Evolutionary conservation across 1,140 invertebrate species (phyloP).

Genomic region (Chlorops oryzae): DNA sequence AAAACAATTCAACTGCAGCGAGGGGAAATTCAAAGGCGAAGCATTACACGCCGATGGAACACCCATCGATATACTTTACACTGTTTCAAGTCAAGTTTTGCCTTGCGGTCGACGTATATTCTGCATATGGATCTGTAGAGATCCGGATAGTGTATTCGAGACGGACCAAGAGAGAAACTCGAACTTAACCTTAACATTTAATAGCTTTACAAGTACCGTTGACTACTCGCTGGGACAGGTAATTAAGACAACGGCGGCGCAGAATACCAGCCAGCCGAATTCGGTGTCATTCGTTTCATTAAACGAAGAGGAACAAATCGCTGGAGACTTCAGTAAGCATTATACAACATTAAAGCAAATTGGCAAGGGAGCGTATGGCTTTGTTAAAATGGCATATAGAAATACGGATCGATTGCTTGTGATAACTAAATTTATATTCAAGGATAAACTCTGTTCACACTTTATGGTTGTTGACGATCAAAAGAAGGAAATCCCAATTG

Average conservation of each 20-base stretch:
- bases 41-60: slow-evolving; percentile 29
- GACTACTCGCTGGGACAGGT: slow-evolving; percentile 46
- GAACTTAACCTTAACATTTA: slow-evolving; percentile 50
- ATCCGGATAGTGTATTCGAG: slow-evolving; percentile 48
- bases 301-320: slow-evolving; percentile 50
- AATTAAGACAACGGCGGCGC: slow-evolving; percentile 27
- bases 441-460: slow-evolving; percentile 63
- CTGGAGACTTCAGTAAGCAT: slow-evolving; percentile 57
- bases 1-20: slow-evolving; percentile 19
- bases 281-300: slow-evolving; percentile 53
- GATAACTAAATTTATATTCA: slow-evolving; percentile 68
- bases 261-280: slow-evolving; percentile 50
- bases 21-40: slow-evolving; percentile 28
- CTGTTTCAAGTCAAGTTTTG: slow-evolving; percentile 24
- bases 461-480: slow-evolving; percentile 60
- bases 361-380: slow-evolving; percentile 71
- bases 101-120: slow-evolving; percentile 46
- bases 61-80: slow-evolving; percentile 28
- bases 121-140: slow-evolving; percentile 53
- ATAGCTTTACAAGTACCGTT: slow-evolving; percentile 48
- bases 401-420: slow-evolving; percentile 59
- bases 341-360: slow-evolving; percentile 67
- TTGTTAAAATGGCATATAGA: slow-evolving; percentile 62
- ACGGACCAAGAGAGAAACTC: slow-evolving; percentile 33
- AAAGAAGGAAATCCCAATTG: slow-evolving; percentile 56